Conservation (phyloP, 2,113 vertebrate species). For the human region DNA sequence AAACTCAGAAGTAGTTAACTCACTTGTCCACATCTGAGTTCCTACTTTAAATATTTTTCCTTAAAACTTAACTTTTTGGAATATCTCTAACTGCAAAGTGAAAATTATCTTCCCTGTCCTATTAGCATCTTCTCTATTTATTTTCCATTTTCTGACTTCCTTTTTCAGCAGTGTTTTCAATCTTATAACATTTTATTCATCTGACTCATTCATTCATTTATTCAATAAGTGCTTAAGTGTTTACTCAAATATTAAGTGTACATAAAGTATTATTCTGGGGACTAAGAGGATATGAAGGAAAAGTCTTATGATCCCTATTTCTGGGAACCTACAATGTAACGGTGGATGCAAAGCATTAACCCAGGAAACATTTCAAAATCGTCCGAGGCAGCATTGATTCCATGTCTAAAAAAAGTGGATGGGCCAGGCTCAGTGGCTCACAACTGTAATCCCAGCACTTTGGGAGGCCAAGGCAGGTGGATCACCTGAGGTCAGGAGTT, state of each 20-base stretch:
- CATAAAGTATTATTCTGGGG: not conserved
- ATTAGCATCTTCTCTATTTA: not conserved
- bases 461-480: not conserved
- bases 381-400: not conserved
- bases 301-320: not conserved
- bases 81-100: not conserved
- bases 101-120: not conserved
- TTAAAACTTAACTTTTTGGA: not conserved
- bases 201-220: not conserved
- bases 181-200: not conserved
- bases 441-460: not conserved
- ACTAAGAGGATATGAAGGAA: not conserved
- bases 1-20: not conserved
- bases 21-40: not conserved
- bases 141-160: not conserved
- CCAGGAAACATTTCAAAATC: not conserved
- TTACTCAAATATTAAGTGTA: not conserved
- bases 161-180: slow-evolving; percentile 5
- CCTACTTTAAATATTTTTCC: not conserved
- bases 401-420: not conserved
- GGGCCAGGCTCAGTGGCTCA: not conserved
- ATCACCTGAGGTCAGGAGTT: not conserved
- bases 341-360: not conserved
- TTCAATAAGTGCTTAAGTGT: not conserved
- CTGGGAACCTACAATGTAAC: not conserved